Evolutionary conservation across 2,797 vertebrate genomes (phyloP), one percentile per base, ranked within the genome.

Genomic region (Scyliorhinus canicula): DNA sequence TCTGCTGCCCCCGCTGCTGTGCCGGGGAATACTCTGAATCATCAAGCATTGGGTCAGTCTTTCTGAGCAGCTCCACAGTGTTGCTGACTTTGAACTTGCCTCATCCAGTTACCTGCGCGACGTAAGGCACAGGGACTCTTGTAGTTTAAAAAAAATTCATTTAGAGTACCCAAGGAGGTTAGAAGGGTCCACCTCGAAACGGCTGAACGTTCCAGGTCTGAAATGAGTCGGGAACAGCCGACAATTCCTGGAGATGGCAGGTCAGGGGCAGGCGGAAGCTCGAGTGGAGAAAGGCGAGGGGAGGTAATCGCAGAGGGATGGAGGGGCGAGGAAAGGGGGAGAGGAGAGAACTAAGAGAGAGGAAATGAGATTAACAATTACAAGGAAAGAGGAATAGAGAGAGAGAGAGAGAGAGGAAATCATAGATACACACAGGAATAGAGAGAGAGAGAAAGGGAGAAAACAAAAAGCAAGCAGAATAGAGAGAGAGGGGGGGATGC

Each of bases 211-310:
- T 71, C 69, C 28, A 9, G 28, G 31, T 71, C 28, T 35, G 9
- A 31, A 71, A 8, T 35, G 69, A 7, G 28, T 71, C 31, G 7
- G 31, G 31, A 71, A 12, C 8, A 35, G 31, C 3, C 31, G 9
- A 31, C 8, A 71, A 71, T 71, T 8, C 69, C 69, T 11, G 9
- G 28, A 71, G 31, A 35, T 8, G 35, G 69, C 31, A 35, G 69
- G 69, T 71, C 69, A 71, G 69, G 69, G 12, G 31, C 31, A 71
- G 69, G 31, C 69, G 12, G 31, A 71, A 71, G 12, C 31, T 71
- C 69, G 11, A 31, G 57, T 14, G 14, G 71, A 74, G 71, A 35
- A n/a, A 35, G 4, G 31, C 11, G 8, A 35, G 96, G 96, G 40
- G 28, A 47, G 95, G 90, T 3, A 6, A 8, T 14, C 1, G 11